phyloP scores from a whole-genome alignment of 2,888 invertebrate species.

The Copidosoma aretas region DNA sequence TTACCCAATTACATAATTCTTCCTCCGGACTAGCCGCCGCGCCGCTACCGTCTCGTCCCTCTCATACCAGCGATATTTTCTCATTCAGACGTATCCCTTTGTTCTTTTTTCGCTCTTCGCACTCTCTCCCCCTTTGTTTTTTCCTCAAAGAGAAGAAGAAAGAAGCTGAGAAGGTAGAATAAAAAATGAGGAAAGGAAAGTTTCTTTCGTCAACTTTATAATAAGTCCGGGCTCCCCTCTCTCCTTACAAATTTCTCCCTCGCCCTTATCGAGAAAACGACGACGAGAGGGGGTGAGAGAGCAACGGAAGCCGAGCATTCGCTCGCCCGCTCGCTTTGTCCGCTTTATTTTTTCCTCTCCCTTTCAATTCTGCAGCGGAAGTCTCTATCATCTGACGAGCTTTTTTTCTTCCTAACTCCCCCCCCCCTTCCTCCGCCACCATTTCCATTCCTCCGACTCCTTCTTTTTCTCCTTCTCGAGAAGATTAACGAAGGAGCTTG shows the following conservation, averaged over 20 bases:
- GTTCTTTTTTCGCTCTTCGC: neutral
- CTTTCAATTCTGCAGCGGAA: constrained; percentile 36
- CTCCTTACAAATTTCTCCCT: constrained; percentile 2
- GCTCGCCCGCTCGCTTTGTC: constrained; percentile 29
- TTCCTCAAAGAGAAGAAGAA: neutral
- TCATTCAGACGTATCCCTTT: constrained; percentile 34
- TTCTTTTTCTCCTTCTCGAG: constrained; percentile 16
- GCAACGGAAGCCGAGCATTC: neutral
- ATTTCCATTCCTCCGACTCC: constrained; percentile 7
- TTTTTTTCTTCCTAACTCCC: constrained; percentile 23
- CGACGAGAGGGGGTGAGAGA: neutral
- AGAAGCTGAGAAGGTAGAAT: neutral
- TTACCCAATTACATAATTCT: constrained; percentile 41
- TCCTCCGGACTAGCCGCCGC: constrained; percentile 9
- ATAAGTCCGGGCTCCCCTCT: constrained; percentile 26
- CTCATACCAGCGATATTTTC: constrained; percentile 34
- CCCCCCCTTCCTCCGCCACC: neutral
- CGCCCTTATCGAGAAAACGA: constrained; percentile 10
- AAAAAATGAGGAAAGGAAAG: constrained; percentile 23
- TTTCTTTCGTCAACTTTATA: constrained; percentile 42
- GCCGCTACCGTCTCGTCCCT: neutral
- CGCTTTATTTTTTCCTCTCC: constrained; percentile 34
- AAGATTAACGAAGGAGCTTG: constrained; percentile 43
- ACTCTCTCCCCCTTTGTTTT: neutral
- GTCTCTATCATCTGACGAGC: constrained; percentile 35